Evolutionary conservation across 2,888 invertebrate genomes (phyloP).

Genomic region (Pterostichus niger): DNA sequence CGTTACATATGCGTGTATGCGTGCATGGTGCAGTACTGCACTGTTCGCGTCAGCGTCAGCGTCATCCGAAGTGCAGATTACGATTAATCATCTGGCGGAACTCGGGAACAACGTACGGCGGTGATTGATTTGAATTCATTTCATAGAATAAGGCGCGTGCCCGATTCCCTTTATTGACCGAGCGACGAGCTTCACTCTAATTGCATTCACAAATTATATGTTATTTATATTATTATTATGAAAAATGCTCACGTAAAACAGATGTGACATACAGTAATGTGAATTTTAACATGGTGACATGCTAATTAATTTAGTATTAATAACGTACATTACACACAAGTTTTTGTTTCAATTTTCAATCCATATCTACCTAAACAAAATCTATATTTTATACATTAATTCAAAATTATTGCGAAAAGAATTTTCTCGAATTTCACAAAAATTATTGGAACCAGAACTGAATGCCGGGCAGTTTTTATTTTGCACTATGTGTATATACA

Average conservation of each 20-base stretch:
- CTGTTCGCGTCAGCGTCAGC: not conserved
- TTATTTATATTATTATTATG: conserved; percentile 34
- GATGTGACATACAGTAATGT: conserved; percentile 17
- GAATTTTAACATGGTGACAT: not conserved
- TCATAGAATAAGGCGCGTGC: conserved; percentile 18
- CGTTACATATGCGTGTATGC: not conserved
- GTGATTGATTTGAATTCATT: conserved; percentile 60
- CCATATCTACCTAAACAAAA: no score
- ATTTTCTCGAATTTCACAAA: no score
- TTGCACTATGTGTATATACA: no score
- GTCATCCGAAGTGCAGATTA: conserved; percentile 36
- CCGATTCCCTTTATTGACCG: conserved; percentile 24
- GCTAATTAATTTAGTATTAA: conserved; percentile 11
- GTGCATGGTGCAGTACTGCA: not conserved
- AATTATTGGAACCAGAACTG: no score
- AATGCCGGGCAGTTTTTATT: no score
- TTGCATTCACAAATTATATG: conserved; percentile 44
- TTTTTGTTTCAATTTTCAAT: no score
- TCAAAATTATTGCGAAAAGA: no score
- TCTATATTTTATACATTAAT: no score
- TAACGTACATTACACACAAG: not conserved
- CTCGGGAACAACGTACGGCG: not conserved
- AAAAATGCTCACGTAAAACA: conserved; percentile 11
- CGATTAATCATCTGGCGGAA: conserved; percentile 53
- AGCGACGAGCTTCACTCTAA: conserved; percentile 13